Percentiles rank a stretch among this genome's conserved stretches.
These are phyloP conservation scores for Dendroctonus ponderosae DNA, from an alignment of 1,140 invertebrate species.

Conservation along the genomic window DNA sequence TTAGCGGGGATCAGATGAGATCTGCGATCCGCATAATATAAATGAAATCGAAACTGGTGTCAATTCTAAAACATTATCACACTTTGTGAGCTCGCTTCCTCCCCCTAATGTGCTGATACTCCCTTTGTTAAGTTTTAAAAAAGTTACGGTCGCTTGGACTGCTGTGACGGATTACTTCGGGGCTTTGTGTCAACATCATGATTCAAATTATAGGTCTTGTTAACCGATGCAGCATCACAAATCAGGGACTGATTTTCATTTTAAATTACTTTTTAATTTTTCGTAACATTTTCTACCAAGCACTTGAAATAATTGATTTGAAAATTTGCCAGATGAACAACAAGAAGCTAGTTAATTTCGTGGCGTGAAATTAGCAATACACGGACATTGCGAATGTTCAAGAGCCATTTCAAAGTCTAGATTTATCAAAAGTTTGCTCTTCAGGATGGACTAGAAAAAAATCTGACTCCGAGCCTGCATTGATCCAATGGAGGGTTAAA, in stretches of 20 bases:
- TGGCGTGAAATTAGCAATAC: too few relatives aligned
- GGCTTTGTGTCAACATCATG: conserved; percentile 51
- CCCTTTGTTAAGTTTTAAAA: conserved; percentile 45
- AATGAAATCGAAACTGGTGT: conserved; percentile 50
- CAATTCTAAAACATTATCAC: conserved; percentile 48
- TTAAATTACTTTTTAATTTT: too few relatives aligned
- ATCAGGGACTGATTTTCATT: conserved; percentile 3
- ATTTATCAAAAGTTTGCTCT: too few relatives aligned
- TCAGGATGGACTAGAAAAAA: too few relatives aligned
- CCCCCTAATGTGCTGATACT: conserved; percentile 12
- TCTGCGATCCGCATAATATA: conserved; percentile 46
- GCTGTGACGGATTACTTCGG: conserved; percentile 48
- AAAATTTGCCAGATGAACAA: too few relatives aligned
- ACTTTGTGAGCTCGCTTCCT: conserved; percentile 37
- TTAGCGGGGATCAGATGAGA: conserved; percentile 44
- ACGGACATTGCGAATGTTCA: too few relatives aligned
- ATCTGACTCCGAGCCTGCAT: too few relatives aligned
- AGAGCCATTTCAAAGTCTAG: too few relatives aligned
- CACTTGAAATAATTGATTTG: too few relatives aligned
- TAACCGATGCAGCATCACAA: conserved; percentile 36
- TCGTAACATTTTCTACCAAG: too few relatives aligned
- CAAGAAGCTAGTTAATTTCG: too few relatives aligned
- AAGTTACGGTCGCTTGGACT: conserved; percentile 42
- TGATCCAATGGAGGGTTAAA: too few relatives aligned
- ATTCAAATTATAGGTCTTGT: conserved; percentile 47